These are phyloP conservation scores for Temnothorax curvispinosus DNA, from an alignment of 1,140 invertebrate genomes.

Conservation along the genomic window DNA sequence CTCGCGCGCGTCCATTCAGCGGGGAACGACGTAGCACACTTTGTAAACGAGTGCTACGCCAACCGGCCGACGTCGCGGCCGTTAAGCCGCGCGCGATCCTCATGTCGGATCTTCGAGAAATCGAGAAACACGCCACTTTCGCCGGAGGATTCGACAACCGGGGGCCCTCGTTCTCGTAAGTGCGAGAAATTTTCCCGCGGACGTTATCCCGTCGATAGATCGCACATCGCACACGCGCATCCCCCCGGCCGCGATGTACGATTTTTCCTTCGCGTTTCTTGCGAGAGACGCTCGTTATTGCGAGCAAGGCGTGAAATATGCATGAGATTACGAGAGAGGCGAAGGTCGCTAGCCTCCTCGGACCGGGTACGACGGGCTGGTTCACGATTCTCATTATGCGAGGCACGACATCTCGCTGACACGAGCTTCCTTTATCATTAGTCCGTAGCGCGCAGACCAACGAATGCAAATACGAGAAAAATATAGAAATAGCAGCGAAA, in stretches of 20 bases:
- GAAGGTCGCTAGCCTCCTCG: slow-evolving; percentile 65
- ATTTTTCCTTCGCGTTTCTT: slow-evolving; percentile 57
- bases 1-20: slow-evolving; percentile 1
- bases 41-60: slow-evolving; percentile 1
- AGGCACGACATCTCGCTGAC: slow-evolving; percentile 35
- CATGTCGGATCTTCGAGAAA: neutral
- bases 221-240: neutral
- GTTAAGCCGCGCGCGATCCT: neutral
- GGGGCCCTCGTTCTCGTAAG: neutral
- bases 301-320: slow-evolving; percentile 64
- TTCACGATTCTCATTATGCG: slow-evolving; percentile 44
- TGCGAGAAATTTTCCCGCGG: neutral
- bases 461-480: neutral
- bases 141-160: slow-evolving; percentile 4
- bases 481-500: neutral
- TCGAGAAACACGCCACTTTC: slow-evolving; percentile 19
- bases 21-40: neutral
- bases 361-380: slow-evolving; percentile 36
- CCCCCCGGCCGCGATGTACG: neutral
- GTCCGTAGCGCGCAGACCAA: neutral
- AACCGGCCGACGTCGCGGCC: neutral
- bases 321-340: slow-evolving; percentile 57
- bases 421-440: slow-evolving; percentile 23
- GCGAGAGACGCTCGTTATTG: slow-evolving; percentile 61
- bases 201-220: neutral